Evolutionary conservation across 2,797 vertebrate species (phyloP).

Genomic region (Megaceryle alcyon): DNA sequence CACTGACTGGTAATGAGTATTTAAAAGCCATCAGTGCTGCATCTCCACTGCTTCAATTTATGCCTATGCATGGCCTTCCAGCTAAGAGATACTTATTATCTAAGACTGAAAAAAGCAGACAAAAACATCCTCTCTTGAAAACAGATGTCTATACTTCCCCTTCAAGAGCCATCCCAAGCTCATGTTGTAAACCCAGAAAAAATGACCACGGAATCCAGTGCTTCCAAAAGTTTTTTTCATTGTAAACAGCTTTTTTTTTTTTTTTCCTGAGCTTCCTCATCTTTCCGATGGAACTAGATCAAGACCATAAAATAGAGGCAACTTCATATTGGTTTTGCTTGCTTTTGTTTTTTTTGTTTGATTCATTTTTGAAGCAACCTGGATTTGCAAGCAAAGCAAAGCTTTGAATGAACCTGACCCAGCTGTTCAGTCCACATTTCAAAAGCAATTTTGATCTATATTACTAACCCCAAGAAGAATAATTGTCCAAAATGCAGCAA

Average conservation of each 20-base stretch:
- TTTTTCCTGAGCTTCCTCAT: background rate
- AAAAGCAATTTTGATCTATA: background rate
- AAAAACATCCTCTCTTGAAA: background rate
- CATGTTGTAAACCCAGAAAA: background rate
- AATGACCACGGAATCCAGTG: rapidly evolving
- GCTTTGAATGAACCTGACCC: background rate
- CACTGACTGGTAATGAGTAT: background rate
- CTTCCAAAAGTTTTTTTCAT: background rate
- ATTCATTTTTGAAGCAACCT: background rate
- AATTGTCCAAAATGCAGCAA: background rate
- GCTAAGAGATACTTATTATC: background rate
- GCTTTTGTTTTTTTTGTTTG: background rate
- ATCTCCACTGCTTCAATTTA: background rate
- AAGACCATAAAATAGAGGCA: background rate
- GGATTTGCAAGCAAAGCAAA: background rate
- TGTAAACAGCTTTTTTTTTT: background rate
- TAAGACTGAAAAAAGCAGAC: background rate
- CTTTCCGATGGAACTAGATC: background rate
- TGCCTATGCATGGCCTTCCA: background rate
- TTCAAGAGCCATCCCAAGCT: background rate
- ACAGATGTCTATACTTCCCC: background rate
- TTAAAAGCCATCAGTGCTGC: background rate
- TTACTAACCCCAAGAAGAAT: background rate
- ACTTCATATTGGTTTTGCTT: background rate
- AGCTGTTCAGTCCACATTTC: background rate